Evolutionary conservation across 1,140 invertebrate genomes (phyloP).

Genomic region (Diabrotica virgifera): DNA sequence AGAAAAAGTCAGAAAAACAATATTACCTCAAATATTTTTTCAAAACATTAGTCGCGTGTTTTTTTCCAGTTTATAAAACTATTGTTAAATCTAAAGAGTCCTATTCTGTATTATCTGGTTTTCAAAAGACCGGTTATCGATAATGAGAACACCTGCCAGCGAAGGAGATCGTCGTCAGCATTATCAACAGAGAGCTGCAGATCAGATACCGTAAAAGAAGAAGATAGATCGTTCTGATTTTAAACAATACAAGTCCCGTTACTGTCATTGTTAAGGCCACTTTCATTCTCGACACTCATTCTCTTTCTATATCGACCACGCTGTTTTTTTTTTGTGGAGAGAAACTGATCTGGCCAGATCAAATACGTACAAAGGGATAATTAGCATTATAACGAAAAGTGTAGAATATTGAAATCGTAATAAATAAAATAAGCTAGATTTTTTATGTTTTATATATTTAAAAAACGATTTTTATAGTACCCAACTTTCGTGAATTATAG

Average conservation of each 20-base stretch:
- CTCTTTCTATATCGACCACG: slow-evolving; percentile 4
- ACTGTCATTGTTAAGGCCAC: slow-evolving; percentile 8
- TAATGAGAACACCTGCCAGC: slow-evolving; percentile 11
- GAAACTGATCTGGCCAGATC: not conserved
- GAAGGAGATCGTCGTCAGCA: not conserved
- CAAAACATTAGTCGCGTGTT: no score
- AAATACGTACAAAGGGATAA: not conserved
- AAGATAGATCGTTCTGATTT: slow-evolving; percentile 12
- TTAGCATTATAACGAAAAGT: no score
- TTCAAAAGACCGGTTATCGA: slow-evolving; percentile 3
- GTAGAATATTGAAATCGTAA: no score
- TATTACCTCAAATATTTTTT: no score
- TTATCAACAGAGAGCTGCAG: not conserved
- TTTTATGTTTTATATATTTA: no score
- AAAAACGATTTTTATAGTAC: no score
- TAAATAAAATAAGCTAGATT: no score
- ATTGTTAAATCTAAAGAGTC: not conserved
- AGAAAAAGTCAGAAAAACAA: no score
- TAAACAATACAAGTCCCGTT: slow-evolving; percentile 21
- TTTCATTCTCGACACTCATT: slow-evolving; percentile 15
- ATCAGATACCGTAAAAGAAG: slow-evolving; percentile 17
- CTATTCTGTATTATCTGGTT: not conserved
- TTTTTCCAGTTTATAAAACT: no score
- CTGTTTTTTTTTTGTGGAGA: not conserved
- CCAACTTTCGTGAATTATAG: no score